Evolutionary conservation across 2,888 invertebrate species (phyloP).

Genomic region (Perdita meconis): DNA sequence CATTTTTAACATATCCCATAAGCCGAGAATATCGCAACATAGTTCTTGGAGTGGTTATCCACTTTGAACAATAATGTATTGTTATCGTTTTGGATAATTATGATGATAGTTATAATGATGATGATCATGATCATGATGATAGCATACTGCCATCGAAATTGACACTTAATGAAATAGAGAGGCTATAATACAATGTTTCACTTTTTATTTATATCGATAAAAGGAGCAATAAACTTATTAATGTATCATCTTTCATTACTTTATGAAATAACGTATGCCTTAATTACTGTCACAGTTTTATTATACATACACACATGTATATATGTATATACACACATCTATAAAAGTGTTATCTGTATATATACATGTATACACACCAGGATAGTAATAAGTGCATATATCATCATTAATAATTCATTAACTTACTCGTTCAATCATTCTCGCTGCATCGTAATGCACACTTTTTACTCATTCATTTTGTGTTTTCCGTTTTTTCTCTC

Average conservation of each 20-base stretch:
- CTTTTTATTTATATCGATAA: conserved; percentile 79
- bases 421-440: conserved; percentile 73
- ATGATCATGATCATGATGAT: conserved; percentile 27
- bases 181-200: conserved; percentile 72
- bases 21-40: conserved; percentile 59
- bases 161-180: conserved; percentile 67
- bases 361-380: conserved; percentile 74
- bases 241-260: conserved; percentile 74
- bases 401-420: conserved; percentile 79
- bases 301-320: conserved; percentile 73
- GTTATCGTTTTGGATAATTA: conserved; percentile 34
- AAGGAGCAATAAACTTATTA: conserved; percentile 78
- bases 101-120: conserved; percentile 21
- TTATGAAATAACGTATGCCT: conserved; percentile 81
- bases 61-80: conserved; percentile 52
- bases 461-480: conserved; percentile 67
- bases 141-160: conserved; percentile 46
- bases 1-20: conserved; percentile 57
- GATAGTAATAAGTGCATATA: conserved; percentile 80
- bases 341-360: conserved; percentile 59
- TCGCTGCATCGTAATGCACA: conserved; percentile 66
- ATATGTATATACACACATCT: conserved; percentile 72
- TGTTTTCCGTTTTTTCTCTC: conserved; percentile 42
- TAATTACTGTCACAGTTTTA: conserved; percentile 81
- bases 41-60: conserved; percentile 37